A percentile compares a stretch with the other conserved stretches of the same genome.
Evolutionary conservation across 1,140 invertebrate species (phyloP).

Genomic region (Chlorops oryzae): DNA sequence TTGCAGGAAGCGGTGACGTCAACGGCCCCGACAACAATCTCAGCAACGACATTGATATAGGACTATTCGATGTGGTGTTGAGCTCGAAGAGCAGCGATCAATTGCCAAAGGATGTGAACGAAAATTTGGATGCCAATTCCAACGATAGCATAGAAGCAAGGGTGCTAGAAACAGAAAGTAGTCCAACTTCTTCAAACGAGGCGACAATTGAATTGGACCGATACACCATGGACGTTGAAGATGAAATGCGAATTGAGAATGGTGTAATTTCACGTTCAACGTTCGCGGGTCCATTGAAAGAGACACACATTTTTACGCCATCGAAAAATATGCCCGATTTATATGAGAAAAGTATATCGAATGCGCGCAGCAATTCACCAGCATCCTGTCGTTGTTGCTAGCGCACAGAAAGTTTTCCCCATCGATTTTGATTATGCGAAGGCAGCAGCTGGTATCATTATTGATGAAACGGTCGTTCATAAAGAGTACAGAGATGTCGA

Average conservation of each 20-base stretch:
- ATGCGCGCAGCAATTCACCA: background rate
- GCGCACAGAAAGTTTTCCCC: slow-evolving; percentile 17
- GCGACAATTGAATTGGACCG: too few species aligned
- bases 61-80: background rate
- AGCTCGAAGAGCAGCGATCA: background rate
- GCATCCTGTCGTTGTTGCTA: too few species aligned
- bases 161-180: too few species aligned
- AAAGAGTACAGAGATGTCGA: slow-evolving; percentile 47
- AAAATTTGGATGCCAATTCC: too few species aligned
- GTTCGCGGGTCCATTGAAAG: slow-evolving; percentile 39
- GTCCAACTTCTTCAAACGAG: too few species aligned
- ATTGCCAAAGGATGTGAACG: too few species aligned
- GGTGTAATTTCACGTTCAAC: slow-evolving; percentile 16
- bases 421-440: slow-evolving; percentile 46
- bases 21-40: slow-evolving; percentile 25
- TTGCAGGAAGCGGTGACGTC: slow-evolving; percentile 36
- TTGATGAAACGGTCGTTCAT: slow-evolving; percentile 45
- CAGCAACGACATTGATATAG: slow-evolving; percentile 32
- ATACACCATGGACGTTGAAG: too few species aligned
- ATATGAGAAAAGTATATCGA: too few species aligned
- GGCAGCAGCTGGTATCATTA: slow-evolving; percentile 43
- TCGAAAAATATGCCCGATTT: slow-evolving; percentile 33
- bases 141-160: too few species aligned
- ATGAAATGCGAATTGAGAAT: too few species aligned
- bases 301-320: slow-evolving; percentile 46